These are phyloP conservation scores for Diaperis boleti DNA, from an alignment of 2,888 invertebrate genomes.

Conservation along the genomic window DNA sequence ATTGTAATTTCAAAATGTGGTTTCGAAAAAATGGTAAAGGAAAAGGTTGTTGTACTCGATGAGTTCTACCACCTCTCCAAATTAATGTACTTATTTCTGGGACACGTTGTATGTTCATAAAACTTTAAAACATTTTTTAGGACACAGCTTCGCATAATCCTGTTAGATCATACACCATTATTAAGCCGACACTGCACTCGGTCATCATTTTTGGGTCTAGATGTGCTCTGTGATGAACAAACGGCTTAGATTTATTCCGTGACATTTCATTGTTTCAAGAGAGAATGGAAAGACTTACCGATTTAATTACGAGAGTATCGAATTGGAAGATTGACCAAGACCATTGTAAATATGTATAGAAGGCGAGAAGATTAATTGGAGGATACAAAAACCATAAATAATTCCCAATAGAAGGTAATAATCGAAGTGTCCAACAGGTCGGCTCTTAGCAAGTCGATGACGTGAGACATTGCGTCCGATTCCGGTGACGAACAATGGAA, in stretches of 20 bases:
- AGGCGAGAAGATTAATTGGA: not conserved
- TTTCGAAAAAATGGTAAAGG: too few relatives aligned
- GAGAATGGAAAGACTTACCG: not conserved
- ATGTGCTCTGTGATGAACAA: constrained; percentile 33
- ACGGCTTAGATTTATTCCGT: constrained; percentile 28
- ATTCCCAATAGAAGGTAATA: constrained; percentile 2
- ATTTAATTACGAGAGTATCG: constrained; percentile 16
- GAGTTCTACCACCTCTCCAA: too few relatives aligned
- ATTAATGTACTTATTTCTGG: too few relatives aligned
- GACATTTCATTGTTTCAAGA: constrained; percentile 24
- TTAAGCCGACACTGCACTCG: too few relatives aligned
- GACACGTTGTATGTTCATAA: too few relatives aligned
- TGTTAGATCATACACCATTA: too few relatives aligned
- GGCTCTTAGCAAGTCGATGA: constrained; percentile 15
- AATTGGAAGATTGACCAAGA: constrained; percentile 3
- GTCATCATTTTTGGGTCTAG: too few relatives aligned
- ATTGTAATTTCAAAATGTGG: too few relatives aligned
- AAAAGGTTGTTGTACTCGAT: too few relatives aligned
- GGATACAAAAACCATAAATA: constrained; percentile 14
- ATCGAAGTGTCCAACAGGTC: constrained; percentile 24
- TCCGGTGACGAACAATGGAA: not conserved
- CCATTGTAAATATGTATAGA: not conserved
- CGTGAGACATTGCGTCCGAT: constrained; percentile 14
- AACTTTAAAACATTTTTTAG: too few relatives aligned
- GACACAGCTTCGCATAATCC: too few relatives aligned